These are phyloP conservation scores for Zosterops pallidus DNA, from an alignment of 2,113 vertebrate genomes.

Conservation along the genomic window DNA sequence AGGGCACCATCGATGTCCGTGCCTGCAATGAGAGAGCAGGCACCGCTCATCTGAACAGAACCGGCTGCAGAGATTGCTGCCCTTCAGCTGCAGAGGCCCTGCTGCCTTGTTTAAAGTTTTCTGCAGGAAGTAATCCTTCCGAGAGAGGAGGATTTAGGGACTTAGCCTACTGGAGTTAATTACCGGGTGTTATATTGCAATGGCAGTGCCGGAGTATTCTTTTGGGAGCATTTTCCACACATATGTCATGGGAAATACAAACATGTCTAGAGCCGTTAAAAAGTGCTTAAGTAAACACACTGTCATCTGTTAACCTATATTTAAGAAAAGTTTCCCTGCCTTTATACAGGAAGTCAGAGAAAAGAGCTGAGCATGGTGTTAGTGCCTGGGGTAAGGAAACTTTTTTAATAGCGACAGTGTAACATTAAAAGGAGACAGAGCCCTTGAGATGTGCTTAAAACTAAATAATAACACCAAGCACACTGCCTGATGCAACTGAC, in stretches of 20 bases:
- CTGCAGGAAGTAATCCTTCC: background rate
- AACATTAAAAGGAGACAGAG: background rate
- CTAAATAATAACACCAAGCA: background rate
- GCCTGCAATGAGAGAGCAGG: slow-evolving; percentile 55
- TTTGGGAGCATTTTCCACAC: background rate
- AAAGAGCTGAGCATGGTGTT: background rate
- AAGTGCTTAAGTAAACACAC: background rate
- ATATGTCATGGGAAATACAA: background rate
- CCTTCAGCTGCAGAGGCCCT: background rate
- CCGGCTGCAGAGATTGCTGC: background rate
- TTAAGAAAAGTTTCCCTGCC: background rate
- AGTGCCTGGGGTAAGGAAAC: background rate
- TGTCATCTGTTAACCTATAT: background rate
- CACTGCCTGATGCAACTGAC: background rate
- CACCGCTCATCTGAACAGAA: background rate
- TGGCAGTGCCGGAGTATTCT: background rate
- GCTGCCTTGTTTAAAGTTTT: background rate
- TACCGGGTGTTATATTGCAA: background rate
- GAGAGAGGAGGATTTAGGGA: background rate
- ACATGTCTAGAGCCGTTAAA: background rate
- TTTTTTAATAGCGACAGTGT: background rate
- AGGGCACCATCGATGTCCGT: slow-evolving; percentile 84
- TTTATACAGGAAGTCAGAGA: background rate
- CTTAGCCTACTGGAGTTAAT: background rate
- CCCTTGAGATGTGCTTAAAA: background rate